These are phyloP conservation scores for Chaenogobius annularis DNA, from an alignment of 2,113 vertebrate genomes.

Conservation along the genomic window DNA sequence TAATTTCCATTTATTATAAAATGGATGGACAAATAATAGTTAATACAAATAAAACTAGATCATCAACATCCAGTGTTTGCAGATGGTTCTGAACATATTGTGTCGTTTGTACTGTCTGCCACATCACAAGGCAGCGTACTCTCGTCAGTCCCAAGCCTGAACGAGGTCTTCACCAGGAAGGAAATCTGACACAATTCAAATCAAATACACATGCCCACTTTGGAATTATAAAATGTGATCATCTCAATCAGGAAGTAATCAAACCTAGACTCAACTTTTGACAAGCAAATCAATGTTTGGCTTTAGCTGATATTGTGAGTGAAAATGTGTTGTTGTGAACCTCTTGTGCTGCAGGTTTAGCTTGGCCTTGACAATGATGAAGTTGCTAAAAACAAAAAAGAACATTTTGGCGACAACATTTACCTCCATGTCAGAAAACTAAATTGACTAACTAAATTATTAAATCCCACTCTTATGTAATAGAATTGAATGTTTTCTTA, in stretches of 20 bases:
- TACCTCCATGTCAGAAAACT: neutral
- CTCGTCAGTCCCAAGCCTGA: neutral
- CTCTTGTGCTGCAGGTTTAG: neutral
- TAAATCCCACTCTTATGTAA: neutral
- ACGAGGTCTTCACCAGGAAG: neutral
- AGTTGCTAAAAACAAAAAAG: neutral
- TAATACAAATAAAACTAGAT: neutral
- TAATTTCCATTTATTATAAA: neutral
- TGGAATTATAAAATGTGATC: neutral
- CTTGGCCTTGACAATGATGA: neutral
- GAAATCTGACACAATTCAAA: neutral
- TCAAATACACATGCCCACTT: neutral
- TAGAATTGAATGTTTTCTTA: neutral
- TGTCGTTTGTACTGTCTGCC: neutral
- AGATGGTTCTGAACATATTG: neutral
- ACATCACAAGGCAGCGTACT: neutral
- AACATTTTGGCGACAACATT: neutral
- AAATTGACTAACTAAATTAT: slow-evolving; percentile 1
- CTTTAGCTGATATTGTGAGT: neutral
- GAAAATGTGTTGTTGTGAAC: neutral
- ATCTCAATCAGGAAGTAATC: neutral
- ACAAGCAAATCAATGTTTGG: neutral
- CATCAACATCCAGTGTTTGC: neutral
- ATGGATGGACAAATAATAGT: no score
- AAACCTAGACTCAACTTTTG: neutral